Evolutionary conservation across 2,113 vertebrate species (phyloP), one percentile per base, ranked within the genome.

Genomic region (Toxotes chatareus): DNA sequence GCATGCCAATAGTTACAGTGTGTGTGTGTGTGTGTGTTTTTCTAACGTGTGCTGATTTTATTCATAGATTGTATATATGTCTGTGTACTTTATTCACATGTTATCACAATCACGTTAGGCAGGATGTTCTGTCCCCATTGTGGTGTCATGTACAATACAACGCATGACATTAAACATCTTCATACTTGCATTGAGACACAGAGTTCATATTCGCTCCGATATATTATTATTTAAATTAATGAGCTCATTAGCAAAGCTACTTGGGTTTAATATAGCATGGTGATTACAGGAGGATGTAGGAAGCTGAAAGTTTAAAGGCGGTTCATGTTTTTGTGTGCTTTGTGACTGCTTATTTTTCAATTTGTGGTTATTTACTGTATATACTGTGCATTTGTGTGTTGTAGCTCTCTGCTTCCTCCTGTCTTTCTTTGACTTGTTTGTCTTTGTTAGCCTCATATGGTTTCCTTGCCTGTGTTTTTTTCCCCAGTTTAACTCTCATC

Each of bases 151-250:
- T 23, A 61, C 34, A 67, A 34, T 2, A 11, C 27, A 17, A 38
- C 56, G 27, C 34, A 31, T 19, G 19, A 13, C 31, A 4, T 32
- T 44, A 10, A 61, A 42, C 32, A 32, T n/a, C 19, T 53, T 42
- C 14, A 56, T 16, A 10, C 7, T 46, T 56, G 36, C 13, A 74
- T 77, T 38, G 51, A 83, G 69, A 64, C 60, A 21, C 13, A 19
- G 53, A 73, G 69, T 71, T 70, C 55, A 79, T 47, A 60, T 51
- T 63, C 8, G 44, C 32, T n/a, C 13, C 11, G n/a, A 73, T 49
- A 62, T 19, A 40, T n/a, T 65, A 60, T 79, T 79, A 72, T 85
- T 80, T 79, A 40, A 81, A 81, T 63, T 7, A 80, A 85, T 80
- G 76, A 64, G 19, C 60, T 85, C 44, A 79, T 73, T 83, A 85